These are phyloP conservation scores for Spinus olivaceus DNA, from an alignment of 2,797 vertebrate genomes.

Conservation along the genomic window DNA sequence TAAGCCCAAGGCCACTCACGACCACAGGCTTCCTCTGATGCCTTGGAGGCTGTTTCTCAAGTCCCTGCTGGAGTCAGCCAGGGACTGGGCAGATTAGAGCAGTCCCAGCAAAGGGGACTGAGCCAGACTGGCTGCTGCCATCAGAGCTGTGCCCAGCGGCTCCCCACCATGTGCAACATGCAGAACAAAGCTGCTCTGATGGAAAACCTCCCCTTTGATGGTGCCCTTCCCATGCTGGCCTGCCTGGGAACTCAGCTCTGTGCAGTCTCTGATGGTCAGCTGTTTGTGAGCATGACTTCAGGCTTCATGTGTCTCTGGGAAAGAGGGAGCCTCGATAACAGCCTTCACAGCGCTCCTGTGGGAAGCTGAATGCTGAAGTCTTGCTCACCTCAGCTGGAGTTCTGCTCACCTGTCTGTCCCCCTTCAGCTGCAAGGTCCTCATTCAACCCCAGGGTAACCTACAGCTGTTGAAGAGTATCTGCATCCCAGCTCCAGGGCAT, in stretches of 20 bases:
- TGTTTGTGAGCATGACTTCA: not conserved
- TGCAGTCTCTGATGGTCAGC: not conserved
- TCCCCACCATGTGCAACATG: not conserved
- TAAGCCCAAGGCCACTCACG: not conserved
- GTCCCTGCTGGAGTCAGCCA: not conserved
- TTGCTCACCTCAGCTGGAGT: not conserved
- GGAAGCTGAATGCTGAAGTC: not conserved
- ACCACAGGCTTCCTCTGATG: not conserved
- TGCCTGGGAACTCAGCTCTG: not conserved
- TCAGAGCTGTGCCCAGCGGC: not conserved
- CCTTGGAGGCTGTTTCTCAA: not conserved
- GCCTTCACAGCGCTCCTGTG: not conserved
- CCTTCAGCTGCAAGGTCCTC: not conserved
- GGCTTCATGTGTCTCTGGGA: not conserved
- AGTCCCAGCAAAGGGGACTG: not conserved
- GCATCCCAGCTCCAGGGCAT: not conserved
- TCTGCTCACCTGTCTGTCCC: not conserved
- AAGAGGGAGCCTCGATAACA: not conserved
- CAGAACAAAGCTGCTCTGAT: slow-evolving; percentile 7
- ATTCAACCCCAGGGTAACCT: not conserved
- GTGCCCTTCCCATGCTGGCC: not conserved
- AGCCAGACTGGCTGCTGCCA: not conserved
- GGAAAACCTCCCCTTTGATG: not conserved
- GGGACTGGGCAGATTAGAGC: not conserved
- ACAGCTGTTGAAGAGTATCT: not conserved